Evolutionary conservation across 2,113 vertebrate genomes (phyloP).

Genomic region (Motacilla alba): DNA sequence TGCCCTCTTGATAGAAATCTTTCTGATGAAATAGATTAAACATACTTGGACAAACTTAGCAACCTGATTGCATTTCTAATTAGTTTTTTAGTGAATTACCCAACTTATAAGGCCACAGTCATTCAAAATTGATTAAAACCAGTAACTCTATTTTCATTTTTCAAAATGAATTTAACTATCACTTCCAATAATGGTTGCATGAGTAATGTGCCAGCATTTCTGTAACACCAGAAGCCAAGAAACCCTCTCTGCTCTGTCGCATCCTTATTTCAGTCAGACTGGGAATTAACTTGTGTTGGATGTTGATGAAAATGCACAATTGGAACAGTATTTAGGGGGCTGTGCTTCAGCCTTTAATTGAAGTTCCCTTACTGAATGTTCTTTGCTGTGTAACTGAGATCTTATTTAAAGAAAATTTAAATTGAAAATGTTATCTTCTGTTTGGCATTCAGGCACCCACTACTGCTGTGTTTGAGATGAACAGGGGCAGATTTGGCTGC

Average conservation of each 20-base stretch:
- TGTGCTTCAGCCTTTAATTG: background rate
- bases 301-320: background rate
- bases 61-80: slow-evolving; percentile 61
- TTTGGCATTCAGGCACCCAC: background rate
- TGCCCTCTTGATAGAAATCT: slow-evolving; percentile 18
- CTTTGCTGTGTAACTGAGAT: background rate
- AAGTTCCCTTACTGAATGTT: background rate
- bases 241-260: background rate
- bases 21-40: slow-evolving; percentile 56
- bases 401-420: background rate
- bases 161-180: background rate
- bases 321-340: background rate
- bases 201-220: background rate
- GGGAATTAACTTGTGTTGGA: background rate
- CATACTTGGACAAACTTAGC: slow-evolving; percentile 43
- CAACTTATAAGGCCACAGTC: background rate
- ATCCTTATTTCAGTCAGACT: background rate
- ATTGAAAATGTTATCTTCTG: background rate
- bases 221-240: background rate
- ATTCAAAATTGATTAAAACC: background rate
- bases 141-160: background rate
- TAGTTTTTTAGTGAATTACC: slow-evolving; percentile 54
- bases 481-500: background rate
- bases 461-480: background rate
- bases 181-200: background rate